Evolutionary conservation across 2,113 vertebrate species (phyloP).

Genomic region (Loxodonta africana): DNA sequence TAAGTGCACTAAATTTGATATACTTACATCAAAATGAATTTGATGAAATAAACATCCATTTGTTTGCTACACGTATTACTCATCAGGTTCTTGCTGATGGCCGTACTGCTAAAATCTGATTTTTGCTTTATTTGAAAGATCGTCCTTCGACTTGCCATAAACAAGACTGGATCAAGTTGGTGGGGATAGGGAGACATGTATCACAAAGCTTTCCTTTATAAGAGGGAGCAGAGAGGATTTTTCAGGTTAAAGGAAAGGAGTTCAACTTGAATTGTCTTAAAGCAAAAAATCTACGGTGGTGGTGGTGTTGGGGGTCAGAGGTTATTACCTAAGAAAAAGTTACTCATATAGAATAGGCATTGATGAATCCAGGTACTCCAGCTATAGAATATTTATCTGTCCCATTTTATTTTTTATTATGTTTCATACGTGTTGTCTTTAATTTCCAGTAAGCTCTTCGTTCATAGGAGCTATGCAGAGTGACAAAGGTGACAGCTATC

Average conservation of each 20-base stretch:
- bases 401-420: not conserved
- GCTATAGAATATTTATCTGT: not conserved
- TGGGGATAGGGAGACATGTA: not conserved
- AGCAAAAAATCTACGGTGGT: not conserved
- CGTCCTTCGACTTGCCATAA: not conserved
- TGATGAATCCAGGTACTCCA: not conserved
- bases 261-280: not conserved
- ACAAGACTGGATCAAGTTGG: not conserved
- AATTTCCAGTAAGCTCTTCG: not conserved
- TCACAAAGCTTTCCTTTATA: not conserved
- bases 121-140: conserved; percentile 20
- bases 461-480: not conserved
- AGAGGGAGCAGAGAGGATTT: not conserved
- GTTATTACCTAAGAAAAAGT: not conserved
- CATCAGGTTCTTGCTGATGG: not conserved
- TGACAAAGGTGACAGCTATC: not conserved
- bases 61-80: not conserved
- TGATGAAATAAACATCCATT: conserved; percentile 37
- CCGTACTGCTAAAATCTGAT: not conserved
- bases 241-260: not conserved
- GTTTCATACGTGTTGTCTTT: not conserved
- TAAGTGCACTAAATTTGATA: conserved; percentile 58
- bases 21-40: conserved; percentile 40
- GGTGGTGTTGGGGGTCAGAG: not conserved
- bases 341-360: not conserved